Evolutionary conservation across 2,113 vertebrate genomes (phyloP).

Genomic region (Raphicerus campestris): DNA sequence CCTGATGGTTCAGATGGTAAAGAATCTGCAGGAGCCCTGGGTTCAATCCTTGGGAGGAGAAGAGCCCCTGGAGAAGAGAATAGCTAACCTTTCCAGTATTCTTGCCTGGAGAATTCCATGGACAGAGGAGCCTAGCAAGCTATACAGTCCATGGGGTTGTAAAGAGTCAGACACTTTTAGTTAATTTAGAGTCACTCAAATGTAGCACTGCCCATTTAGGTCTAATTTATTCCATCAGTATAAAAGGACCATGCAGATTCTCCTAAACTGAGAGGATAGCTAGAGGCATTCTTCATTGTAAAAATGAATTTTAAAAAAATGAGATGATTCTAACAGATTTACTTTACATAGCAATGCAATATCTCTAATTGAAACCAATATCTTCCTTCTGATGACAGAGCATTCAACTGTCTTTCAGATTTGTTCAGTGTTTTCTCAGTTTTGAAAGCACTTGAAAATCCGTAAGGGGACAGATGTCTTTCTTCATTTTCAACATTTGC

Average conservation of each 20-base stretch:
- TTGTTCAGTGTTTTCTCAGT: slow-evolving; percentile 41
- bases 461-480: not conserved
- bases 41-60: not conserved
- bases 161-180: not conserved
- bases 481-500: slow-evolving; percentile 2
- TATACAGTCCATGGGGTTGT: not conserved
- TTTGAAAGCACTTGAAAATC: slow-evolving; percentile 38
- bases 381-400: slow-evolving; percentile 25
- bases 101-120: not conserved
- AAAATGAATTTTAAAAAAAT: not conserved
- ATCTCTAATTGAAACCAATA: slow-evolving; percentile 23
- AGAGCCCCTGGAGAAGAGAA: not conserved
- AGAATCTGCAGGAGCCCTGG: not conserved
- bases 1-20: not conserved
- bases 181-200: not conserved
- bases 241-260: not conserved
- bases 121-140: not conserved
- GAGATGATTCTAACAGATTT: slow-evolving; percentile 19
- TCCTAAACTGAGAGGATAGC: not conserved
- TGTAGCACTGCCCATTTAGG: not conserved
- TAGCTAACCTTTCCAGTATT: not conserved
- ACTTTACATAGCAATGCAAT: slow-evolving; percentile 25
- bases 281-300: not conserved
- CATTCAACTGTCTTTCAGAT: slow-evolving; percentile 37
- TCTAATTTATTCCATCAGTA: slow-evolving; percentile 8